A percentile compares a stretch with the other conserved stretches of the same genome.
Evolutionary conservation across 2,888 invertebrate genomes (phyloP).

Genomic region (Amphipoea oculea): DNA sequence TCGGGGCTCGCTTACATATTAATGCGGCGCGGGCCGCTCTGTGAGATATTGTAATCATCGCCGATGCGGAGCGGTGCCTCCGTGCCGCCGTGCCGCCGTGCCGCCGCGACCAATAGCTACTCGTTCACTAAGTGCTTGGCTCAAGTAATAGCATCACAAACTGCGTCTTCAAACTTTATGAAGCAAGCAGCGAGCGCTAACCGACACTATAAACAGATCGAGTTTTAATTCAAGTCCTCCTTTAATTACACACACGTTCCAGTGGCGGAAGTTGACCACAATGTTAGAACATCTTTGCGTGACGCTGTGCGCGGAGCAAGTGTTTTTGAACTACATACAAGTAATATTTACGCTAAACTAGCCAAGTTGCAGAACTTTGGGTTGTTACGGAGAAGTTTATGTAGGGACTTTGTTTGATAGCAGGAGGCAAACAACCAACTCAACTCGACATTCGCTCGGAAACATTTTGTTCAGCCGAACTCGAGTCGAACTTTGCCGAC

Average conservation of each 20-base stretch:
- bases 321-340: slow-evolving; percentile 13
- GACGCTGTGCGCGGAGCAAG: slow-evolving; percentile 6
- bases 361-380: slow-evolving; percentile 39
- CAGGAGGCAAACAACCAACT: slow-evolving; percentile 5
- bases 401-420: neutral
- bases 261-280: neutral
- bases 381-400: slow-evolving; percentile 22
- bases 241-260: neutral
- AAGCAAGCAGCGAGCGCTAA: neutral
- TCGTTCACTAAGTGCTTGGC: neutral
- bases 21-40: slow-evolving; percentile 53
- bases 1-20: slow-evolving; percentile 60
- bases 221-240: neutral
- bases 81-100: neutral
- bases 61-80: neutral
- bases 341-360: slow-evolving; percentile 48
- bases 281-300: slow-evolving; percentile 2
- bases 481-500: slow-evolving; percentile 16
- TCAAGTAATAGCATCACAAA: neutral
- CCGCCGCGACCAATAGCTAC: neutral
- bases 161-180: neutral
- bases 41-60: slow-evolving; percentile 53
- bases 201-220: neutral
- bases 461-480: slow-evolving; percentile 40
- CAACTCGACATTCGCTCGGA: slow-evolving; percentile 23